Evolutionary conservation across 2,113 vertebrate genomes (phyloP), one percentile per base, ranked within the genome.

Genomic region (Rhinoderma darwinii): DNA sequence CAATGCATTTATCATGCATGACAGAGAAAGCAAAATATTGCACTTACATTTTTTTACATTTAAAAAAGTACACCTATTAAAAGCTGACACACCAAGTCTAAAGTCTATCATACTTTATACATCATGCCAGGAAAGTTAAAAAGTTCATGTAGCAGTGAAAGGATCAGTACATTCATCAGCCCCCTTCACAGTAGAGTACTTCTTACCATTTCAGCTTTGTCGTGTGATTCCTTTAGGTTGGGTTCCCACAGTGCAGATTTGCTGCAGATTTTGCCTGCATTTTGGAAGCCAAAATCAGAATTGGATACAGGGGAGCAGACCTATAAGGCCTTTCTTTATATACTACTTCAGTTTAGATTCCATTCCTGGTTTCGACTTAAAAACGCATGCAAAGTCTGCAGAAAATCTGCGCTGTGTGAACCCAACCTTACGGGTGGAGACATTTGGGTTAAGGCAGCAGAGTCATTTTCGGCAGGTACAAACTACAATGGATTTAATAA

Each of bases 11-110:
- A 22, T 72, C 68, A 72, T 72, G 68, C 68, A 72, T 39, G 68
- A 70, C 66, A 20, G 66, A 72, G 6, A 70, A 83, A 25, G 44
- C 73, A 63, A 76, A 84, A 84, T 84, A 84, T 84, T 84, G 83
- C 83, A 77, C 83, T 84, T 84, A 4, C 39, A 61, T 84, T 84
- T 84, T 84, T 54, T 84, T 77, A 84, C 83, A 84, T 27, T 74
- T 25, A 72, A 72, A 72, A n/a, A 74, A 84, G 41, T n/a, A 54
- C 70, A 76, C 3, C 72, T 75, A 44, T 75, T 84, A 77, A 84
- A 84, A 84, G 83, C 73, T 10, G 59, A 84, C 70, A 84, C 43
- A 50, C 10, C n/a, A n/a, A n/a, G n/a, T n/a, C n/a, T n/a, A 14
- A 61, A 27, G 20, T 76, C 59, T 63, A 75, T 32, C 37, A 77